Evolutionary conservation across 2,888 invertebrate species (phyloP), one percentile per base, ranked within the genome.

Genomic region (Sympetrum striolatum): DNA sequence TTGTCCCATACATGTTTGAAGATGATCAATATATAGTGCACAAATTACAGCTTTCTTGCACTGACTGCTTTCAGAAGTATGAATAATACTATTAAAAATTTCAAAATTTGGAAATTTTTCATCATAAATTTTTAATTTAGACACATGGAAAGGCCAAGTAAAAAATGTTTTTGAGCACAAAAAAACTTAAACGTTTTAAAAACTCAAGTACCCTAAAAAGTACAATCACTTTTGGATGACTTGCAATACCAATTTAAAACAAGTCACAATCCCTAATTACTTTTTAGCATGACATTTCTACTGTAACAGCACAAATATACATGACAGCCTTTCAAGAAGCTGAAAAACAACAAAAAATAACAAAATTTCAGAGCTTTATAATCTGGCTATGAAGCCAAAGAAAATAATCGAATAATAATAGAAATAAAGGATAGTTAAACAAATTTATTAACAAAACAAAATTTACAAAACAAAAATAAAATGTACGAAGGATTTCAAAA

Each of bases 291-390:
- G 37, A 86, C 60, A 86, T 86, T 58, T 86, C 60, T 37, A 60
- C 86, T 86, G 86, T 48, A 35, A 86, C 86, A 86, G 86, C 86
- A 86, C 86, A 86, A 86, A 86, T 86, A 86, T 86, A 86, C 86
- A 86, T 37, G 37, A 60, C 37, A 60, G 64, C 60, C 86, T 14
- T 73, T 31, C 39, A 64, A 15, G 25, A 53, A 82, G 60, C 73
- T 31, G 31, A 73, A 31, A 73, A 31, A 25, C 31, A 2, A 73
- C 12, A 14, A 73, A 31, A 31, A 73, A 3, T 14, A 73, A 31
- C 73, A 53, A 53, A 53, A 18, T 18, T 53, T 53, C 53, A 18
- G 53, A 53, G 53, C 53, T 53, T 53, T 73, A 31, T 73, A 73
- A 31, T 73, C 15, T 73, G 25, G 73, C 10, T 31, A 73, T 73